Conservation (phyloP, 2,888 invertebrate genomes). For the Campoplex nolae region DNA sequence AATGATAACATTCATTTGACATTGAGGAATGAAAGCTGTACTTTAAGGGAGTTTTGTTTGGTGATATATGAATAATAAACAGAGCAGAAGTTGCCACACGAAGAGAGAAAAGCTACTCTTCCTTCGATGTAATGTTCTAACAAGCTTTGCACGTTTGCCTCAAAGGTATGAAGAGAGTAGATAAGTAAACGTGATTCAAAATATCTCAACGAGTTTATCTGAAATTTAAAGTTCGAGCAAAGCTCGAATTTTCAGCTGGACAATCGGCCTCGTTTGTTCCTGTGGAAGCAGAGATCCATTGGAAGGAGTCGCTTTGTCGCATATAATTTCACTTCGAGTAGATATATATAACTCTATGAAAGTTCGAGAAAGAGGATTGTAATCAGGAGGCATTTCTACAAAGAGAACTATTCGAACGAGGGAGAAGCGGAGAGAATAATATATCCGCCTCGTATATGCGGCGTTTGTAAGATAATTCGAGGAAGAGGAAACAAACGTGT, state of each 20-base stretch:
- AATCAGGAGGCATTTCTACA: conserved; percentile 3
- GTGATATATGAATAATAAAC: neutral
- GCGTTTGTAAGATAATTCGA: neutral
- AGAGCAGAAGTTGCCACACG: neutral
- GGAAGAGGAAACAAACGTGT: neutral
- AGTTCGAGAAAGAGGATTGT: neutral
- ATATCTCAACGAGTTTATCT: neutral
- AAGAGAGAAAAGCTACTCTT: neutral
- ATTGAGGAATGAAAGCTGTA: neutral
- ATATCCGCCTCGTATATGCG: neutral
- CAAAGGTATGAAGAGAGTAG: neutral
- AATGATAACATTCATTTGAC: neutral
- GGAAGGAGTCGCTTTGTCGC: neutral
- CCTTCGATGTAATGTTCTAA: neutral
- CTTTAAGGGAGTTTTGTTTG: neutral
- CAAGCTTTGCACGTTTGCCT: neutral
- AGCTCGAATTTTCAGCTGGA: neutral
- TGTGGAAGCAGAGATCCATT: neutral
- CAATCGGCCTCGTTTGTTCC: neutral
- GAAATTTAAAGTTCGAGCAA: no score
- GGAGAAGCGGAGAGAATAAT: neutral
- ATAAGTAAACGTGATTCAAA: neutral
- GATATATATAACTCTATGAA: neutral
- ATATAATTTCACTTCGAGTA: neutral
- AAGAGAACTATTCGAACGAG: neutral